A percentile compares a stretch with the other conserved stretches of the same genome.
phyloP scores from a whole-genome alignment of 2,113 vertebrate species.

The Phrynosoma blainvillii region DNA sequence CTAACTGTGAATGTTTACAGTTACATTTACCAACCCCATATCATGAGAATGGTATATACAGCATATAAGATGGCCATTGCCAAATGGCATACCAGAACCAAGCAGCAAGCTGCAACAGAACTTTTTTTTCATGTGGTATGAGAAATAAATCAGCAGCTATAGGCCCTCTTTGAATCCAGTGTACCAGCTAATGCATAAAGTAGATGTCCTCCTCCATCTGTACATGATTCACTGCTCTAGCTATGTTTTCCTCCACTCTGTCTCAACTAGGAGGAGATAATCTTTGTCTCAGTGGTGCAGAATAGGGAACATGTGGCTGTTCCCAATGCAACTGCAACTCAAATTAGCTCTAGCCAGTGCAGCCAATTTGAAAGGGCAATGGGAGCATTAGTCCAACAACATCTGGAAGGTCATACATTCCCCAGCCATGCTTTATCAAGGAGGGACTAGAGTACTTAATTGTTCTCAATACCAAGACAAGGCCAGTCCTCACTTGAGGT shows the following conservation, averaged over 20 bases:
- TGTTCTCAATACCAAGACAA: neutral
- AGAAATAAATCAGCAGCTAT: neutral
- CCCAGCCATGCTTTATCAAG: neutral
- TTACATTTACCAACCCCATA: neutral
- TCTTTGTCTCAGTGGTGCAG: neutral
- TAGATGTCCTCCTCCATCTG: neutral
- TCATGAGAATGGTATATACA: neutral
- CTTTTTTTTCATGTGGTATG: neutral
- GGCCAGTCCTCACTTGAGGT: neutral
- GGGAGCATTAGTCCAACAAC: too few relatives aligned
- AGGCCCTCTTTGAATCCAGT: neutral
- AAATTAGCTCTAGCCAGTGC: too few relatives aligned
- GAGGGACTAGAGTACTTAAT: too few relatives aligned
- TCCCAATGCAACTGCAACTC: neutral
- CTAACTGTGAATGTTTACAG: neutral
- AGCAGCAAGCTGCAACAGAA: neutral
- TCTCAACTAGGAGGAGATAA: neutral
- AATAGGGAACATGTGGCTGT: neutral
- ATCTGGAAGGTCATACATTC: too few relatives aligned
- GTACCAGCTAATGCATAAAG: neutral
- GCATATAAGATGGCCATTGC: neutral
- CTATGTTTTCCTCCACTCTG: neutral
- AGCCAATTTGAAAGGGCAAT: too few relatives aligned
- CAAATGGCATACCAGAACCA: neutral
- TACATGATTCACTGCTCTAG: neutral